Conservation (phyloP, 2,888 invertebrate species). For the Poecilus cupreus region DNA sequence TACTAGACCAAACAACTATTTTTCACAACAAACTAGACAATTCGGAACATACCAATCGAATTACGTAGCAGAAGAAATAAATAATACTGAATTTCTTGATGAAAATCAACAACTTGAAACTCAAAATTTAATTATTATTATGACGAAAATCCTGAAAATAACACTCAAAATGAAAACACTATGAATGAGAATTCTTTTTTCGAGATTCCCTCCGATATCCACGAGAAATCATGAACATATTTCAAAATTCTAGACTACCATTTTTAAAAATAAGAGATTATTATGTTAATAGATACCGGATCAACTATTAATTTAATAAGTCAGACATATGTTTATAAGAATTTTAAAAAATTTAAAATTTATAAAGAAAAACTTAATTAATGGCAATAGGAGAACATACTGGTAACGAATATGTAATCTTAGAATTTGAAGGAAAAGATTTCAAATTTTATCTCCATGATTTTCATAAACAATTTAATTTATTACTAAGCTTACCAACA, state of each 20-base stretch:
- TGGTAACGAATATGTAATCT: slow-evolving; percentile 33
- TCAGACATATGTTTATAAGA: too few species aligned
- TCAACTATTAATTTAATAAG: too few species aligned
- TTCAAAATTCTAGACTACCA: slow-evolving; percentile 7
- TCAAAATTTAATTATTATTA: background rate
- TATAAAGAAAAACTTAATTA: background rate
- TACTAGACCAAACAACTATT: too few species aligned
- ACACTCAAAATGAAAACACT: background rate
- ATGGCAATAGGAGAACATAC: slow-evolving; percentile 24
- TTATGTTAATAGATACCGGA: slow-evolving; percentile 38
- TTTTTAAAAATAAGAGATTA: background rate
- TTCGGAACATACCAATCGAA: background rate
- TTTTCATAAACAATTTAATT: slow-evolving; percentile 37
- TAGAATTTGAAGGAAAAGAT: slow-evolving; percentile 13
- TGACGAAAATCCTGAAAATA: background rate
- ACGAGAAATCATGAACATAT: background rate
- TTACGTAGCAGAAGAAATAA: slow-evolving; percentile 14
- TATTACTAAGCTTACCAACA: slow-evolving; percentile 24
- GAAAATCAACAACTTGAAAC: too few species aligned
- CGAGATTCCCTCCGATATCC: background rate
- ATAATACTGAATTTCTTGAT: slow-evolving; percentile 3
- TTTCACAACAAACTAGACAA: too few species aligned
- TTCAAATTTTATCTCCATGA: slow-evolving; percentile 34
- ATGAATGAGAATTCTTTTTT: slow-evolving; percentile 1
- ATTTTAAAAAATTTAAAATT: too few species aligned